Evolutionary conservation across 1,140 invertebrate genomes (phyloP).

Genomic region (Calliphora vicina): DNA sequence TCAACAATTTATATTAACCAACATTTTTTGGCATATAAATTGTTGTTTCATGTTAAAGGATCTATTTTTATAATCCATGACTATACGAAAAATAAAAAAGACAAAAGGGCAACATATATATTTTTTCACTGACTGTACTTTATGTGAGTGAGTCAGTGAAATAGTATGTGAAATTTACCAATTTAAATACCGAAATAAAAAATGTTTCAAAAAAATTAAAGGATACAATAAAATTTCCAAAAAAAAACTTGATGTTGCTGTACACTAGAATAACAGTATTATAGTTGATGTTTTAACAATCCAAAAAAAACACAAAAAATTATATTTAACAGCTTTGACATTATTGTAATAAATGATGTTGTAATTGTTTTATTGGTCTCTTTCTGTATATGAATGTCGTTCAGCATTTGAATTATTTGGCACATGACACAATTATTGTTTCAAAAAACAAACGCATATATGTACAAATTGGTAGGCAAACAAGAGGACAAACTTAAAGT

Average conservation of each 20-base stretch:
- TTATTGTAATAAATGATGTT: conserved; percentile 5
- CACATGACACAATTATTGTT: background rate
- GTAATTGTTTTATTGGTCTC: background rate
- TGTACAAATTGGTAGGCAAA: background rate
- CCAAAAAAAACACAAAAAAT: background rate
- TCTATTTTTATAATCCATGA: background rate
- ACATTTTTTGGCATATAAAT: background rate
- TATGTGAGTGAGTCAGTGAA: too few relatives aligned
- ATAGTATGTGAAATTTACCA: background rate
- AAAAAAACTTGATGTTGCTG: background rate
- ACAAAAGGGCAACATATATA: background rate
- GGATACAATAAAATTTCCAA: background rate
- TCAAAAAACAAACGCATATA: background rate
- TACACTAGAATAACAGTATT: background rate
- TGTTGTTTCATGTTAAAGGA: background rate
- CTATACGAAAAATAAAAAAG: background rate
- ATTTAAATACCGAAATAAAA: background rate
- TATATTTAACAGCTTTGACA: background rate
- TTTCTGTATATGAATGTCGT: background rate
- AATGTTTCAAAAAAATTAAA: background rate
- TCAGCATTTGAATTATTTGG: background rate
- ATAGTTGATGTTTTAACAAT: background rate
- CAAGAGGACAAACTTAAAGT: background rate
- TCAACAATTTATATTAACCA: background rate
- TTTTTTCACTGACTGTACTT: background rate